A percentile compares a stretch with the other conserved stretches of the same genome.
Conservation (phyloP, 1,140 invertebrate species). For the Drosophila chauvacae region DNA sequence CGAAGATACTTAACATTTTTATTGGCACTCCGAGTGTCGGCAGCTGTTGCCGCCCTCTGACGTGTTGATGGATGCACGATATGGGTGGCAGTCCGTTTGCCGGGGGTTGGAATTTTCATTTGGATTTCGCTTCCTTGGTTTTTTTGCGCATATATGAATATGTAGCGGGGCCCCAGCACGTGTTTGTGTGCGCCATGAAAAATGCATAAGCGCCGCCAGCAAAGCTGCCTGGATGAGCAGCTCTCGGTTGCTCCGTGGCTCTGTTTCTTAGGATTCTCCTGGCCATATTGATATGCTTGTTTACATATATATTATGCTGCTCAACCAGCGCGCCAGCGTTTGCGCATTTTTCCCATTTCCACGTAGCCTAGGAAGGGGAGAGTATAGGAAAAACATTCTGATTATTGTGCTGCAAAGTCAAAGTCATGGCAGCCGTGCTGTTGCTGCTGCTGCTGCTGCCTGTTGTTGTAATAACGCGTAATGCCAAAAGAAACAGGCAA, state of each 20-base stretch:
- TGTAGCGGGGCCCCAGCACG: slow-evolving; percentile 58
- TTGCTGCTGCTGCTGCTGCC: neutral
- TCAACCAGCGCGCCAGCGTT: slow-evolving; percentile 56
- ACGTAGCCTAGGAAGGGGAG: slow-evolving; percentile 17
- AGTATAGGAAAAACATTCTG: slow-evolving; percentile 55
- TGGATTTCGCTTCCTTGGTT: slow-evolving; percentile 13
- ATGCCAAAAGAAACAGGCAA: slow-evolving; percentile 53
- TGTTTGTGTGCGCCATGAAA: slow-evolving; percentile 73
- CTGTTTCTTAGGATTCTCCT: slow-evolving; percentile 20
- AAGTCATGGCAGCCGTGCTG: slow-evolving; percentile 38
- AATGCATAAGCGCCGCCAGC: slow-evolving; percentile 77
- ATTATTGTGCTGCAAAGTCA: slow-evolving; percentile 70
- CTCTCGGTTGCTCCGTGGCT: slow-evolving; percentile 1
- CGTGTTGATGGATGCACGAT: slow-evolving; percentile 73
- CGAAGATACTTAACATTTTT: slow-evolving; percentile 84
- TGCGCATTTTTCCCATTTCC: slow-evolving; percentile 77
- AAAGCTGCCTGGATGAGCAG: slow-evolving; percentile 6
- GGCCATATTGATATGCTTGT: slow-evolving; percentile 26
- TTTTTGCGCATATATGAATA: slow-evolving; percentile 54
- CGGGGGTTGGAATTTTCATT: slow-evolving; percentile 58
- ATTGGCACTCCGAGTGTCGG: slow-evolving; percentile 78
- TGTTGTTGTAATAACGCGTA: slow-evolving; percentile 75
- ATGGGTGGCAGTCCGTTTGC: slow-evolving; percentile 4
- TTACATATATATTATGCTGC: slow-evolving; percentile 45
- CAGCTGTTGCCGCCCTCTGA: slow-evolving; percentile 74